Evolutionary conservation across 2,888 invertebrate genomes (phyloP), one percentile per base, ranked within the genome.

Genomic region (Nezara viridula): DNA sequence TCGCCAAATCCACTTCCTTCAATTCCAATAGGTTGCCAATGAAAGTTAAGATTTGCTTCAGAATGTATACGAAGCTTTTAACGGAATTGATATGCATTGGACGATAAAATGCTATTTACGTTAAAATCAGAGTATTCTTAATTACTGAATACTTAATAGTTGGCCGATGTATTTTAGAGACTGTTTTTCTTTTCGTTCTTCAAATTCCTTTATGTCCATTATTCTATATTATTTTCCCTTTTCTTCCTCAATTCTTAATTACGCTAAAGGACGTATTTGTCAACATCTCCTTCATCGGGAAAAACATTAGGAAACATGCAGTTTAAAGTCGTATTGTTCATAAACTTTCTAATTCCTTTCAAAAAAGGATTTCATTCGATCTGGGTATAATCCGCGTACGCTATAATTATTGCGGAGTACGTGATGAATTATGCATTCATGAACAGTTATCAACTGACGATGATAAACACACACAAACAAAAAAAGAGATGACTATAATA

Each of bases 361-460:
- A 32, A n/a, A 27, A 66, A 66, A 66, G 66, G 66, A 66, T 19
- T 66, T 66, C 19, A 66, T 66, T 32, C 32, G 32, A 66, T 66
- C 27, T 6, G 32, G 66, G 19, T 32, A 32, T 66, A 66, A 66
- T 32, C 66, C 66, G 32, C 66, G 32, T 66, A 66, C 32, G 32
- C 32, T 66, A 32, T 32, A 32, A 32, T 66, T 32, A 32, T 32
- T 66, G 32, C 66, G 32, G 66, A 32, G 32, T 66, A 66, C 66
- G 66, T 66, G 66, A 32, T 66, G 32, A 66, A 66, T 66, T 66
- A 66, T 66, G 66, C 66, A 66, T 66, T 66, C 32, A 66, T 66
- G 66, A 16, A 32, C 66, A 66, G 66, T 66, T 66, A 60, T 27
- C n/a, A 66, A 66, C 66, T 32, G 1, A 32, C 6, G 19, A 32